Base-by-base conservation (phyloP, 1,140 invertebrate genomes). In the Lepidurus packardi region DNA sequence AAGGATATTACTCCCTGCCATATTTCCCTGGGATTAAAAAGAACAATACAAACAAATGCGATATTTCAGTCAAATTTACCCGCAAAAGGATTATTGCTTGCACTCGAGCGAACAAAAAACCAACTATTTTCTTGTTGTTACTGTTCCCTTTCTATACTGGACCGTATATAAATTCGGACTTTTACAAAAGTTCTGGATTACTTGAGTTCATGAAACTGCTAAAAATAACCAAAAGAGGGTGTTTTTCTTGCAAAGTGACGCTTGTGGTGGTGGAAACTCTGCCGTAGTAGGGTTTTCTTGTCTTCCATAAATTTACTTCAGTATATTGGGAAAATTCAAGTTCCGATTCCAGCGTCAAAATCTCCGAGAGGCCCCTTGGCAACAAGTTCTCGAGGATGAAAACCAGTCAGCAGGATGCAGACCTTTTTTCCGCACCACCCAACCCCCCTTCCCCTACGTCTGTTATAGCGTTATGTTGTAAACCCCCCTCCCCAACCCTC, bases 401-500 rank as follows among this genome's bases (percentile, higher is more conserved):
- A 65, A 65, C 53, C 53, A 9, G 53, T 65, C 53, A n/a, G 13
- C 53, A 65, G 53, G 53, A 65, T 65, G 53, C 53, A 65, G 21
- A 21, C 7, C 53, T 21, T 21, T 65, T 65, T 65, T 65, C 21
- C 21, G 21, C 21, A 21, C 53, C 53, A 65, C 53, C 53, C 53
- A 65, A 65, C 53, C 53, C 13, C 45, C 45, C 4, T 34, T 34
- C 34, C 53, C 53, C 53, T 65, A 65, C 53, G 53, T 16, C 53
- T 65, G 9, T 65, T 65, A 21, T 65, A 16, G 53, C 53, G 9
- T 65, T 9, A 65, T 21, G 53, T 16, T 65, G 53, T 65, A 65
- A 65, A 16, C 53, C 53, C 7, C 4, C 53, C 53, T 1, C 4
- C 53, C 8, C 53, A 34, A 3, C 34, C 34, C 34, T 34, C 34